phyloP scores from a whole-genome alignment of 2,113 vertebrate species.

The Xiphophorus maculatus region DNA sequence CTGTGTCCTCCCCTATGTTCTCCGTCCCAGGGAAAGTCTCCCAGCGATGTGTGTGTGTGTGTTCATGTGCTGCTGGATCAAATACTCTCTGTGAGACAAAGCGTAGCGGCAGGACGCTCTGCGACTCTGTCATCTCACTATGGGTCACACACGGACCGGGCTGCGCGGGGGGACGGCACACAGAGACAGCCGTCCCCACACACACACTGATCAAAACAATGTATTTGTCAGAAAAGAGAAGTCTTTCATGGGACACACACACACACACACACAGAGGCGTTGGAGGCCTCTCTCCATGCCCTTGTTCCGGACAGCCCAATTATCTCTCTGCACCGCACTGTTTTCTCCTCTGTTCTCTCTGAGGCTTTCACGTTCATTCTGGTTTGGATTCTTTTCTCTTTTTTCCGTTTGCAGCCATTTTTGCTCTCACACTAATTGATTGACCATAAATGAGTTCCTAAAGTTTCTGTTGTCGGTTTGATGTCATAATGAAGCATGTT shows the following conservation, averaged over 20 bases:
- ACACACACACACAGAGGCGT: constrained; percentile 51
- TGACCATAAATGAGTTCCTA: constrained; percentile 29
- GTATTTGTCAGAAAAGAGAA: constrained; percentile 84
- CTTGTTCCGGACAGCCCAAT: constrained; percentile 80
- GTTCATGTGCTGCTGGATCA: constrained; percentile 61
- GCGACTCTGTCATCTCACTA: constrained; percentile 76
- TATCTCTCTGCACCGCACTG: constrained; percentile 77
- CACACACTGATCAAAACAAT: constrained; percentile 93
- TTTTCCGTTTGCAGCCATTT: constrained; percentile 14
- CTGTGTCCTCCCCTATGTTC: constrained; percentile 56
- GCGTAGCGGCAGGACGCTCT: constrained; percentile 66
- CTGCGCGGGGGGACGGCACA: constrained; percentile 73
- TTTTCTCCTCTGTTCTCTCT: constrained; percentile 52
- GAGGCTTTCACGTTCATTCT: constrained; percentile 20
- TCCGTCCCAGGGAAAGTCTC: constrained; percentile 55
- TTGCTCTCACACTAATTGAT: constrained; percentile 21
- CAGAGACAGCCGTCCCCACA: constrained; percentile 84
- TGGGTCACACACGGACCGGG: constrained; percentile 66
- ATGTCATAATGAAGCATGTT: background rate
- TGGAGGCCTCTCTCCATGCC: constrained; percentile 75
- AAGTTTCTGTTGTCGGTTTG: background rate
- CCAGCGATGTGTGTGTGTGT: constrained; percentile 50
- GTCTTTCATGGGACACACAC: constrained; percentile 71
- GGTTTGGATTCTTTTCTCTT: constrained; percentile 15
- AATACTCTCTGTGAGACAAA: constrained; percentile 77